Evolutionary conservation across 2,797 vertebrate genomes (phyloP), one percentile per base, ranked within the genome.

Genomic region (Syncerus caffer): DNA sequence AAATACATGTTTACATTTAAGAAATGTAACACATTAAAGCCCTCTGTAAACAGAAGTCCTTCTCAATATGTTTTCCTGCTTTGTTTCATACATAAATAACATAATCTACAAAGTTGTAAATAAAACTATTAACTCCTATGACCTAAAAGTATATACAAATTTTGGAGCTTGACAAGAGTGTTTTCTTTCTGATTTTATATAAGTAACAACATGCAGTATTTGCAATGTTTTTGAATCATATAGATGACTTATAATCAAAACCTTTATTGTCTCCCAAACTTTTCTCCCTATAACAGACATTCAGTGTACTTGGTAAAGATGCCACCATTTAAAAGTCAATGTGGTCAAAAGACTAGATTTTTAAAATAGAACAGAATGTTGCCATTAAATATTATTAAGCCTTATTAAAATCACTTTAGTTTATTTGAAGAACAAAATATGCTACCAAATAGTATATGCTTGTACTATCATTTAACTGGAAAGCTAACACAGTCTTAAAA

Each of bases 121-220:
- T n/a, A 64, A 71, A 94, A 94, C 62, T 60, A 96, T 89, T 16
- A 90, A 85, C 16, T 97, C 45, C 95, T 74, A 86, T 19, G 53
- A n/a, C 11, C 80, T 58, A 95, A 29, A 84, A 96, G 31, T 93
- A 92, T 47, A 92, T 38, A 95, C 4, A 97, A 80, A 83, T 83
- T 97, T 93, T 95, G 84, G n/a, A 93, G 62, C 25, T 6, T 95
- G n/a, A 90, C 45, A 78, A 64, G 93, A 58, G n/a, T 83, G 31
- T 55, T 90, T 23, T 60, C 55, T 95, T 64, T 64, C 60, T 64
- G 62, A n/a, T n/a, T 64, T 64, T 64, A 64, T n/a, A 64, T 64
- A 64, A 64, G 31, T n/a, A 64, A 64, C 31, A n/a, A 17, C 31
- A 64, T 17, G 31, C 62, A n/a, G 62, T 64, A 64, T 64, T 64